Conservation (phyloP, 2,888 invertebrate species). For the Chloroclysta siterata region DNA sequence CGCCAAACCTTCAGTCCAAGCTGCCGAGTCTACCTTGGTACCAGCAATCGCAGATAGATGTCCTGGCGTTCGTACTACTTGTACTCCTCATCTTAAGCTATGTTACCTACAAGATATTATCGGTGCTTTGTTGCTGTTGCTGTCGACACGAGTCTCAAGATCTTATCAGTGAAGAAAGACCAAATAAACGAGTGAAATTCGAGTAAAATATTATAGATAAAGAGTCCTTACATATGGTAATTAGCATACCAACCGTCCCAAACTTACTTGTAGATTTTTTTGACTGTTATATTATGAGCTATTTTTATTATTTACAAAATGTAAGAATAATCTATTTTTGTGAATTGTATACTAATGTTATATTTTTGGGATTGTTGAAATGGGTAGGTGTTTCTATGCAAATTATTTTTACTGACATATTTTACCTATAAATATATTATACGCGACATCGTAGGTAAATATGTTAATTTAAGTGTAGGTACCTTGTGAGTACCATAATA, state of each 20-base stretch:
- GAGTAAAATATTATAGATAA: constrained; percentile 55
- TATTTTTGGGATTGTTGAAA: background rate
- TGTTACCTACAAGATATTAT: constrained; percentile 66
- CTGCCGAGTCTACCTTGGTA: constrained; percentile 68
- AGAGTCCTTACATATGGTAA: too few relatives aligned
- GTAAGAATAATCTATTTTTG: background rate
- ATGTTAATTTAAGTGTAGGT: too few relatives aligned
- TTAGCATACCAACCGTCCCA: too few relatives aligned
- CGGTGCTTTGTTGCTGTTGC: constrained; percentile 69
- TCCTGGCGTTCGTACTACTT: constrained; percentile 68
- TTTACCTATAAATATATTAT: too few relatives aligned
- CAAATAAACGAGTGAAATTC: constrained; percentile 74
- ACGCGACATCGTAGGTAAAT: too few relatives aligned
- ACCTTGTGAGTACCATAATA: too few relatives aligned
- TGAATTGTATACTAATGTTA: background rate
- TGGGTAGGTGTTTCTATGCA: background rate
- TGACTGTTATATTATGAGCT: background rate
- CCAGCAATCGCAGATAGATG: constrained; percentile 74
- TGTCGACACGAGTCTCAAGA: constrained; percentile 54
- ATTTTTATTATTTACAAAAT: background rate
- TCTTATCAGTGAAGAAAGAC: constrained; percentile 57
- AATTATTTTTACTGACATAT: background rate
- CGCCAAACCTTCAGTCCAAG: constrained; percentile 68
- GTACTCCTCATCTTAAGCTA: constrained; percentile 65
- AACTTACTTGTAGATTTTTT: background rate